Evolutionary conservation across 2,797 vertebrate species (phyloP).

Genomic region (Crax fasciolata): DNA sequence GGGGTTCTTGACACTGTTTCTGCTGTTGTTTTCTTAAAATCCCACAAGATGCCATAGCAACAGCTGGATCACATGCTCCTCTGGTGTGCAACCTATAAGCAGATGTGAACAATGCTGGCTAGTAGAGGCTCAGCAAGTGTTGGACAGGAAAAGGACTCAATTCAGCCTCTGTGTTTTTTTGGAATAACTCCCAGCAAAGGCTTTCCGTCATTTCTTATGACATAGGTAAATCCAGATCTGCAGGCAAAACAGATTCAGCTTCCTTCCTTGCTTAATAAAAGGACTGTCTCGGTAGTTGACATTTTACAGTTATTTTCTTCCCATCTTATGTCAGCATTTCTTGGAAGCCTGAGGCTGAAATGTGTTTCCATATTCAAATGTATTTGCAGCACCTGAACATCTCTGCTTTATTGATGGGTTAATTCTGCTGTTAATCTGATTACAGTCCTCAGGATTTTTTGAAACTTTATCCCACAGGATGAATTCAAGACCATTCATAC

Average conservation of each 20-base stretch:
- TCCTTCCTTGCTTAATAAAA: background rate
- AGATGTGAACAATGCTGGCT: conserved; percentile 74
- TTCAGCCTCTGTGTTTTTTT: background rate
- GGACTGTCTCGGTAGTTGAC: background rate
- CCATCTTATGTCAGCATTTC: background rate
- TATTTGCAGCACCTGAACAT: background rate
- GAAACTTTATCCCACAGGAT: background rate
- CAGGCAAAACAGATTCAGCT: conserved; percentile 29
- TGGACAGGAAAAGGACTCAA: conserved; percentile 26
- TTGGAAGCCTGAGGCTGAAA: conserved; percentile 14
- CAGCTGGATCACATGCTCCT: conserved; percentile 71
- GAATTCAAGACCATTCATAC: background rate
- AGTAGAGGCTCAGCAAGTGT: conserved; percentile 61
- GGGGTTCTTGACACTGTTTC: conserved; percentile 19
- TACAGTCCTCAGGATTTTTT: conserved; percentile 7
- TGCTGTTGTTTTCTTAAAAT: conserved; percentile 64
- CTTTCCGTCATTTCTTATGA: background rate
- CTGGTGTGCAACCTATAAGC: conserved; percentile 55
- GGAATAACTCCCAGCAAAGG: conserved; percentile 22
- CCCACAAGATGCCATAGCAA: conserved; percentile 76
- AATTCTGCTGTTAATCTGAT: conserved; percentile 16
- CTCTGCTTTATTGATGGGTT: background rate
- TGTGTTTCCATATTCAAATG: background rate
- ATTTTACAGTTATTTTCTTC: conserved; percentile 10
- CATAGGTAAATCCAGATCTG: conserved; percentile 11